phyloP scores from a whole-genome alignment of 2,113 vertebrate genomes.

The Scortum barcoo region DNA sequence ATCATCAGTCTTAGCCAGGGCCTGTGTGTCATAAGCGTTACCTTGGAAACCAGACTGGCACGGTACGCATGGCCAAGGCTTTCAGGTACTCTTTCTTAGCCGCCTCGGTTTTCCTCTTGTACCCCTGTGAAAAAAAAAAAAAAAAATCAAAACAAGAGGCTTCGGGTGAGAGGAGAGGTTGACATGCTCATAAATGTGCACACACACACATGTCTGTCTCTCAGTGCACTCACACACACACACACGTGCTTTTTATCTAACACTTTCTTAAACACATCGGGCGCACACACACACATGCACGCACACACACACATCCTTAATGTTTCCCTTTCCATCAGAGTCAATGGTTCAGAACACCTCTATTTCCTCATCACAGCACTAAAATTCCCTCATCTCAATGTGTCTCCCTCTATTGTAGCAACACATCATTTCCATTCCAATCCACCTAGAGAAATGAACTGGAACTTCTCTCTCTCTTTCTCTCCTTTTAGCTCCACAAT shows the following conservation, averaged over 20 bases:
- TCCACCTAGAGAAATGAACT: constrained; percentile 83
- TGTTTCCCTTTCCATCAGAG: constrained; percentile 79
- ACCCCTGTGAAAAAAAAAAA: constrained; percentile 87
- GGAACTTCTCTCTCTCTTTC: constrained; percentile 60
- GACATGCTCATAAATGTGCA: constrained; percentile 54
- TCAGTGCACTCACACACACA: constrained; percentile 25
- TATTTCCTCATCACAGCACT: constrained; percentile 80
- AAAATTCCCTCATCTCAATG: constrained; percentile 83
- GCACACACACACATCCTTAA: constrained; percentile 52
- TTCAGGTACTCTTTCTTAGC: constrained; percentile 99
- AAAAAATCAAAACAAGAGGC: constrained; percentile 65
- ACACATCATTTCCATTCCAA: constrained; percentile 83
- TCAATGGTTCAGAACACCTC: constrained; percentile 81
- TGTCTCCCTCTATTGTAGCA: constrained; percentile 76
- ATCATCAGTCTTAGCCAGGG: constrained; percentile 80
- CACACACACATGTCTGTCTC: constrained; percentile 45
- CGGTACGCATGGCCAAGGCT: constrained; percentile 96
- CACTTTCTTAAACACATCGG: constrained; percentile 55
- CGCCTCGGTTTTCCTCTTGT: constrained; percentile 99
- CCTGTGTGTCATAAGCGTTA: constrained; percentile 84
- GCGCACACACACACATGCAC: constrained; percentile 16
- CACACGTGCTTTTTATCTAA: constrained; percentile 23
- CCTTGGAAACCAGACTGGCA: constrained; percentile 99
- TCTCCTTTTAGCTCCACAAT: constrained; percentile 64
- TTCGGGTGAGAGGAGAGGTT: constrained; percentile 67